Evolutionary conservation across 2,797 vertebrate genomes (phyloP).

Genomic region (Myripristis murdjan): DNA sequence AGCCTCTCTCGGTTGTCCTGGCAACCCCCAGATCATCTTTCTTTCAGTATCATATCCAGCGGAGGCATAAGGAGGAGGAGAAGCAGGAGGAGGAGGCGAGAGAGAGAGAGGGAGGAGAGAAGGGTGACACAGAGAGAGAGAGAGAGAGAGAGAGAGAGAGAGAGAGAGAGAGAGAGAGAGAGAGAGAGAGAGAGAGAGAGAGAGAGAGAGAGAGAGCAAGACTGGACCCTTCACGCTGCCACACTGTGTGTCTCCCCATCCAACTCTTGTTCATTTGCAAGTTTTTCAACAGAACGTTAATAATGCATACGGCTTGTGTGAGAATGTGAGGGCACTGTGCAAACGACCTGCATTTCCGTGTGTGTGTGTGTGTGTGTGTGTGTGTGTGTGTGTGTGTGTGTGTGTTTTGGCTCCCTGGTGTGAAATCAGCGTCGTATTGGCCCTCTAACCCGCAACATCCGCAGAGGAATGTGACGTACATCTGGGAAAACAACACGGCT

Average conservation of each 20-base stretch:
- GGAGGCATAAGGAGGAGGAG: conserved; percentile 18
- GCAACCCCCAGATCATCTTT: conserved; percentile 58
- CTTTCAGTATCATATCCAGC: conserved; percentile 43
- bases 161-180: not conserved
- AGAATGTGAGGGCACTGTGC: conserved; percentile 17
- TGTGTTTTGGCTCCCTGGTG: conserved; percentile 60
- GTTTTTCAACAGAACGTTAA: not conserved
- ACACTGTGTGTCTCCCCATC: conserved; percentile 4
- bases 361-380: conserved; percentile 19
- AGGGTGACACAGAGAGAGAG: not conserved
- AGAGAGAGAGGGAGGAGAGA: not conserved
- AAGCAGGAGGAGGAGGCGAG: conserved; percentile 9
- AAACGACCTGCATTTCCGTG: conserved; percentile 31
- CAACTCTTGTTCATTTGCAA: conserved; percentile 8
- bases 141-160: not conserved
- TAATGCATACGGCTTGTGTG: conserved; percentile 21
- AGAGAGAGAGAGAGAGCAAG: not conserved
- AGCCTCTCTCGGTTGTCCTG: conserved; percentile 60
- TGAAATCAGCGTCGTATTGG: conserved; percentile 64
- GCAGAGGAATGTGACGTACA: conserved; percentile 68
- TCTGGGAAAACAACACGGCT: conserved; percentile 64
- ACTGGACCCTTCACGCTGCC: not conserved
- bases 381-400: conserved; percentile 9
- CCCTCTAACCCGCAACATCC: conserved; percentile 64
- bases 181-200: not conserved